Evolutionary conservation across 2,797 vertebrate genomes (phyloP), one percentile per base, ranked within the genome.

Genomic region (Gila robusta): DNA sequence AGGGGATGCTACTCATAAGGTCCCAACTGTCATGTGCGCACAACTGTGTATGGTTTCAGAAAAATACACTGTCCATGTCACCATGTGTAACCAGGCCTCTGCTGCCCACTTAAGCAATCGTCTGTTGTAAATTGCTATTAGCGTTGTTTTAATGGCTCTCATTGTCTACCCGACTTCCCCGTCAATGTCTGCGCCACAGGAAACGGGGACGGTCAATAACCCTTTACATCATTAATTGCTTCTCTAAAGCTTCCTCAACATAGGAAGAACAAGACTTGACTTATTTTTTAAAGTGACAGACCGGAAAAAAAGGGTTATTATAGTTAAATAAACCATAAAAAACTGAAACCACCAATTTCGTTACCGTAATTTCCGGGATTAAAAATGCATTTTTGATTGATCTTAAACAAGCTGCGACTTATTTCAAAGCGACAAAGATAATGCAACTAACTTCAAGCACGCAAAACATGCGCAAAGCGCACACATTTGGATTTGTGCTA

Each of bases 41-140:
- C 9, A 16, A 52, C 39, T 47, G 28, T 80, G 32, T 86, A 37
- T 86, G 16, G 84, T 39, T 81, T 80, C 69, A 66, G 41, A 87
- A 83, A 72, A 87, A 84, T 81, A 83, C 70, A 52, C 79, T 4
- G 82, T 39, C 69, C 76, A 90, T 92, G 91, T 90, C 93, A 94
- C 92, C 91, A 93, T 91, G 87, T 92, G 92, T 94, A 93, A 92
- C 92, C 90, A 91, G 92, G 91, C 93, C 92, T 91, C 91, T 85
- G 92, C 92, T 93, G 92, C 93, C 88, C 93, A 95, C 95, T 95
- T 95, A 95, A 95, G 94, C 93, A 94, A 93, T 94, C 93, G 93
- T 94, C 94, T 92, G 93, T 91, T 93, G 94, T 95, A 95, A 96
- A 95, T 95, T 94, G 94, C 95, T 94, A 94, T 95, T 95, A 94